Conservation (phyloP, 2,888 invertebrate genomes). For the Orthosia gracilis region DNA sequence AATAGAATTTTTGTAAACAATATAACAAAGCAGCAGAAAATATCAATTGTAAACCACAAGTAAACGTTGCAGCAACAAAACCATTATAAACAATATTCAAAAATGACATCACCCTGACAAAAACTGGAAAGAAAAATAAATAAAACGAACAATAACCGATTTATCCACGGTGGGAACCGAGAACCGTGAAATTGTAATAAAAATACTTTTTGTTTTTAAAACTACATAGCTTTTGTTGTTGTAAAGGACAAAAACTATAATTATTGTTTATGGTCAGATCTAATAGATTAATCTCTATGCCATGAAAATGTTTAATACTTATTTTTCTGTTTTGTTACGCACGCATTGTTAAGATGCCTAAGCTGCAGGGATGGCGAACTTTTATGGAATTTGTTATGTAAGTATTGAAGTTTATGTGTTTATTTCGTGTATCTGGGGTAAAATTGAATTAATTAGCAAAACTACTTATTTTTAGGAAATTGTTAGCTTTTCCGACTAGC, state of each 20-base stretch:
- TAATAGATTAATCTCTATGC: constrained; percentile 38
- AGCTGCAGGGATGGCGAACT: no score
- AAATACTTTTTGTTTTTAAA: constrained; percentile 43
- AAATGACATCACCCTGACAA: constrained; percentile 51
- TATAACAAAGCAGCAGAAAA: constrained; percentile 7
- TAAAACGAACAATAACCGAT: constrained; percentile 31
- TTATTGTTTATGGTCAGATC: constrained; percentile 53
- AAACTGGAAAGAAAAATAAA: constrained; percentile 33
- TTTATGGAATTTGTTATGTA: no score
- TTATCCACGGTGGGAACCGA: constrained; percentile 40
- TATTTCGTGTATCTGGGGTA: no score
- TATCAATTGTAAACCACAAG: neutral
- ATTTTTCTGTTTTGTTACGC: constrained; percentile 17
- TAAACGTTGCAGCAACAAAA: constrained; percentile 16
- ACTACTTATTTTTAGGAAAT: no score
- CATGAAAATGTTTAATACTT: constrained; percentile 34
- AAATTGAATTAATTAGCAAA: no score
- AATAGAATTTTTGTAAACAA: neutral
- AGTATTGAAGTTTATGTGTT: no score
- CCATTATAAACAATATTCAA: constrained; percentile 1
- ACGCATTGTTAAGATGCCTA: constrained; percentile 8
- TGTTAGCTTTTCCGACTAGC: no score
- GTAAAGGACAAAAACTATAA: constrained; percentile 36
- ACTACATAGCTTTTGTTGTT: constrained; percentile 7
- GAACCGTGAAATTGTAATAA: constrained; percentile 59